A percentile compares a stretch with the other conserved stretches of the same genome.
phyloP scores from a whole-genome alignment of 2,888 invertebrate genomes.

The Macaria notata region DNA sequence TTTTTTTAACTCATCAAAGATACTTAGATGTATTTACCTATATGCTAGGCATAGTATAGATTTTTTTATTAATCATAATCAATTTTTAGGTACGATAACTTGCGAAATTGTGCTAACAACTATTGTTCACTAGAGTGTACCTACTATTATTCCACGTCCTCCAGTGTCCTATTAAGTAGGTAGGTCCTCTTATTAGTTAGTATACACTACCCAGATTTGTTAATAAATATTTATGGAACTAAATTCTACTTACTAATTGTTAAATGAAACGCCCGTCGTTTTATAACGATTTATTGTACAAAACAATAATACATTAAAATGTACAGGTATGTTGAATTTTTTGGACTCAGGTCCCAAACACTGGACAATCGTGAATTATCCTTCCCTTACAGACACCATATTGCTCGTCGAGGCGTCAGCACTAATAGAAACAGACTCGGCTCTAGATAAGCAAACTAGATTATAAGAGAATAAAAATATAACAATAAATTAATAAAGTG shows the following conservation, averaged over 20 bases:
- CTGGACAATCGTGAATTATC: slow-evolving; percentile 76
- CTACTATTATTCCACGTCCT: too few species aligned
- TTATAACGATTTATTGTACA: slow-evolving; percentile 84
- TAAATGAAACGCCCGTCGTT: slow-evolving; percentile 69
- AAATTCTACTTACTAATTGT: neutral
- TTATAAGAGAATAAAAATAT: slow-evolving; percentile 76
- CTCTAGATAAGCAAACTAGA: slow-evolving; percentile 81
- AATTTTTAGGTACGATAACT: too few species aligned
- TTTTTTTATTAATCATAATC: too few species aligned
- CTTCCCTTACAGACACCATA: slow-evolving; percentile 81
- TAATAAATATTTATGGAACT: too few species aligned
- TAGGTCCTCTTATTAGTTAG: too few species aligned
- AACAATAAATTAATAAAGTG: slow-evolving; percentile 79
- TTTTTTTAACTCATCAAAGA: too few species aligned
- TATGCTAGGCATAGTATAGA: too few species aligned
- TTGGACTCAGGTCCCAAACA: slow-evolving; percentile 81
- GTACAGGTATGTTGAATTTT: slow-evolving; percentile 83
- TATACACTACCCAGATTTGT: too few species aligned
- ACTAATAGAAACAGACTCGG: slow-evolving; percentile 79
- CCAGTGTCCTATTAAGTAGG: too few species aligned
- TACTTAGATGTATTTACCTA: too few species aligned
- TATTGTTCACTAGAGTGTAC: too few species aligned
- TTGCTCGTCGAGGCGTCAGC: slow-evolving; percentile 82
- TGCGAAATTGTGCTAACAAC: too few species aligned
- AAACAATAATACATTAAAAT: slow-evolving; percentile 84